Percentiles rank a stretch among this genome's conserved stretches.
phyloP scores from a whole-genome alignment of 2,797 vertebrate genomes.

The Orientallactaga sibirica region DNA sequence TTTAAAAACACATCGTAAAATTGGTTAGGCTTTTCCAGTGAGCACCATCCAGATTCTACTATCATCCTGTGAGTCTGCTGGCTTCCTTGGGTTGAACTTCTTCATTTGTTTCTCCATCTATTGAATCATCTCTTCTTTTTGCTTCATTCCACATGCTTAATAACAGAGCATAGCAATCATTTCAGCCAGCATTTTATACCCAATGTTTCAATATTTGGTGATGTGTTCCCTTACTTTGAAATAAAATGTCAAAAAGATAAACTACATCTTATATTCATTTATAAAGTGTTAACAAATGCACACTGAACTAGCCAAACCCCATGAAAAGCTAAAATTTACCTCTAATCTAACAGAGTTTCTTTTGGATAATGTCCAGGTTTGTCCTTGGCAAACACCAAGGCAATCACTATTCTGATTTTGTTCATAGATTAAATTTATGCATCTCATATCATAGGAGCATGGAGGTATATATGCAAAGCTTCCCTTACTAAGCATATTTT shows the following conservation, averaged over 20 bases:
- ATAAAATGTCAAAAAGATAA: not conserved
- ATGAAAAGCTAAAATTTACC: not conserved
- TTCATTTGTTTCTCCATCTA: not conserved
- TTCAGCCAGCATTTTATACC: not conserved
- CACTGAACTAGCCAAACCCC: not conserved
- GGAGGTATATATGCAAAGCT: accelerated
- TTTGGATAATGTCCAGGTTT: not conserved
- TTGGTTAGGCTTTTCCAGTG: not conserved
- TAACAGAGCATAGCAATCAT: not conserved
- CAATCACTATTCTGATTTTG: not conserved
- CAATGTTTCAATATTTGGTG: not conserved
- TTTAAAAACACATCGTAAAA: not conserved
- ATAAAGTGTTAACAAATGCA: not conserved
- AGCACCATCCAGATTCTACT: not conserved
- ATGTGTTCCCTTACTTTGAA: not conserved
- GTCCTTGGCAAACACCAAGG: not conserved
- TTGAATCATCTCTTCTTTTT: not conserved
- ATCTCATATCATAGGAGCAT: not conserved
- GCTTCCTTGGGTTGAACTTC: not conserved
- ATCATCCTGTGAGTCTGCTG: not conserved
- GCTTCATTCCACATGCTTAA: not conserved
- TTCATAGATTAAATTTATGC: not conserved
- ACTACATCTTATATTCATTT: not conserved
- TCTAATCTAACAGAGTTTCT: not conserved
- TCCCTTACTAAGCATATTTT: constrained; percentile 1